A percentile compares a stretch with the other conserved stretches of the same genome.
Conservation (phyloP, 2,113 vertebrate species). For the Dendrocopos noguchii region DNA sequence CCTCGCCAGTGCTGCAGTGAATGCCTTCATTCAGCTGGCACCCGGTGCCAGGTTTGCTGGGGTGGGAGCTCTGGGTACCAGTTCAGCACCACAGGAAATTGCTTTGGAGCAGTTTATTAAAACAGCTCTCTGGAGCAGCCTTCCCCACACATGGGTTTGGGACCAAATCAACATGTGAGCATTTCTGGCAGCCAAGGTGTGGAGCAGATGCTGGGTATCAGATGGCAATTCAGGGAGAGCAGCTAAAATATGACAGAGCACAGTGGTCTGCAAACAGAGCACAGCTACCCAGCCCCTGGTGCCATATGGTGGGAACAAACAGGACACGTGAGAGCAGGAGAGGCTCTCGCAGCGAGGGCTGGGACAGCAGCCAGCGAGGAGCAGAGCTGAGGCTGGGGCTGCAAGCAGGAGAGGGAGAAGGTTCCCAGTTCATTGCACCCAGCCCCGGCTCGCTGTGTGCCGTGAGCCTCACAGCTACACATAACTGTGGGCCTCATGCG, state of each 20-base stretch:
- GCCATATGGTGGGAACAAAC: conserved; percentile 51
- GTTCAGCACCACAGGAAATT: conserved; percentile 45
- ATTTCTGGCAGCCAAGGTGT: conserved; percentile 25
- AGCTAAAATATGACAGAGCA: conserved; percentile 53
- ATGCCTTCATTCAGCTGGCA: not conserved
- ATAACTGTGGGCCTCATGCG: too few species aligned
- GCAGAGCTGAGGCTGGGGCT: not conserved
- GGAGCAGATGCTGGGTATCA: conserved; percentile 44
- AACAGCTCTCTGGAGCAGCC: conserved; percentile 36
- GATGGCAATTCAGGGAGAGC: conserved; percentile 24
- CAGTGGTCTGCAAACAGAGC: conserved; percentile 53
- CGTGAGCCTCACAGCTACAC: too few species aligned
- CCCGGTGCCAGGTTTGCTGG: not conserved
- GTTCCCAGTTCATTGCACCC: conserved; percentile 72
- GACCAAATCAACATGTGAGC: not conserved
- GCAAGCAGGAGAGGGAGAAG: conserved; percentile 43
- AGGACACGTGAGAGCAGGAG: conserved; percentile 56
- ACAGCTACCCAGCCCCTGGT: conserved; percentile 8
- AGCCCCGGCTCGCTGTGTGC: conserved; percentile 39
- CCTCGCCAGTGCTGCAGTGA: not conserved
- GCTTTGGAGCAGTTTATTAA: conserved; percentile 12
- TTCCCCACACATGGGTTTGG: not conserved
- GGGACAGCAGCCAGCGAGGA: conserved; percentile 28
- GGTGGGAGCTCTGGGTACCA: not conserved
- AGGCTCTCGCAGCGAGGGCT: conserved; percentile 28